Evolutionary conservation across 2,113 vertebrate genomes (phyloP), one percentile per base, ranked within the genome.

Genomic region (Etia nguti): DNA sequence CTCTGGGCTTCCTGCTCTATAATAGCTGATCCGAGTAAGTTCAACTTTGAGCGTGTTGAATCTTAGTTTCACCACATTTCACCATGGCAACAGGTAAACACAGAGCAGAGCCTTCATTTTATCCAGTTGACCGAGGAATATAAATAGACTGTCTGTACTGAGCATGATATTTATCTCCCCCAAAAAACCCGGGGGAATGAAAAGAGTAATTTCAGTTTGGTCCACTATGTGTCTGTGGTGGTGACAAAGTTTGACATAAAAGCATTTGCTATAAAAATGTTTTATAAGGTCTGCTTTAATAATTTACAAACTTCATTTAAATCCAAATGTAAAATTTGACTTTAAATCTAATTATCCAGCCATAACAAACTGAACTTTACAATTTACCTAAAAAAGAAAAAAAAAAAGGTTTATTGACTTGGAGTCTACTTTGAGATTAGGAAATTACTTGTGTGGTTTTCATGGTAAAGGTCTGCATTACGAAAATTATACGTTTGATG

Each of bases 1-100:
- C 59, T 62, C 59, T 36, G 52, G 22, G 6, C n/a, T 38, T 65
- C 31, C 18, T 8, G 34, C 8, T 34, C 34, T 34, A 7, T 34
- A 8, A 34, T 7, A 34, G 34, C 34, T 38, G 31, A 38, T 65
- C 31, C 36, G 60, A 65, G 10, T 36, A 65, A 65, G 10, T 65
- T 38, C 18, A 65, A 4, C 60, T 36, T n/a, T n/a, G 60, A 65
- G 60, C 60, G 38, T 65, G 60, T n/a, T 36, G 10, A 5, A 8
- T 65, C 31, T n/a, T 7, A 65, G 18, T 8, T 38, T 65, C 10
- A 65, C 60, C 10, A 65, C 60, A n/a, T 65, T 65, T 65, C 18
- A 36, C 60, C 18, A 65, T n/a, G 31, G 31, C 18, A 65, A 65
- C 60, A n/a, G 60, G 34, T 65, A n/a, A 65, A 65, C 36, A 65